phyloP scores from a whole-genome alignment of 2,888 invertebrate species.

The Diarsia brunnea region DNA sequence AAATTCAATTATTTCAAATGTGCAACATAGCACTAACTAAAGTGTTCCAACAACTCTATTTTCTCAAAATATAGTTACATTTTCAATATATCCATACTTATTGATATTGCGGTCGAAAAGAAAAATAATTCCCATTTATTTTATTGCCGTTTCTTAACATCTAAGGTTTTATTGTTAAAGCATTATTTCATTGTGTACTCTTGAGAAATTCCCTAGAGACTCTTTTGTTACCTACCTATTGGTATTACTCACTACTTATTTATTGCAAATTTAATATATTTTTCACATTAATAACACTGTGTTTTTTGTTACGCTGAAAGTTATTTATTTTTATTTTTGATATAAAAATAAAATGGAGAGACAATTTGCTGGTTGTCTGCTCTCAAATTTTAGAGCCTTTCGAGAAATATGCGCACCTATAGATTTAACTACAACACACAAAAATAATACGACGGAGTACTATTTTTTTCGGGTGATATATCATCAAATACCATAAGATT shows the following conservation, averaged over 20 bases:
- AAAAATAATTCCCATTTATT: slow-evolving; percentile 14
- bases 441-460: not conserved
- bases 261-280: slow-evolving; percentile 31
- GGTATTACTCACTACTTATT: slow-evolving; percentile 22
- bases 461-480: no score
- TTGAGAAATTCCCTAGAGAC: slow-evolving; percentile 27
- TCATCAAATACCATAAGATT: not conserved
- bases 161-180: slow-evolving; percentile 30
- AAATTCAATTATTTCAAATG: not conserved
- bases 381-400: slow-evolving; percentile 26
- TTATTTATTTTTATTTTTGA: slow-evolving; percentile 31
- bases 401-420: not conserved
- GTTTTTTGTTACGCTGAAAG: slow-evolving; percentile 21
- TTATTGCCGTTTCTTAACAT: slow-evolving; percentile 28
- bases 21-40: not conserved
- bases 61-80: slow-evolving; percentile 3
- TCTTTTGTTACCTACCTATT: slow-evolving; percentile 25
- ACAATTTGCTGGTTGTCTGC: slow-evolving; percentile 67
- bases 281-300: slow-evolving; percentile 30
- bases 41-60: not conserved
- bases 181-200: slow-evolving; percentile 8
- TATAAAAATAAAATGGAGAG: slow-evolving; percentile 62
- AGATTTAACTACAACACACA: not conserved
- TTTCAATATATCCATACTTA: slow-evolving; percentile 17
- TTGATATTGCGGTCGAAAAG: slow-evolving; percentile 5